A percentile compares a stretch with the other conserved stretches of the same genome.
Conservation (phyloP, 2,113 vertebrate genomes). For the Desmodus rotundus region DNA sequence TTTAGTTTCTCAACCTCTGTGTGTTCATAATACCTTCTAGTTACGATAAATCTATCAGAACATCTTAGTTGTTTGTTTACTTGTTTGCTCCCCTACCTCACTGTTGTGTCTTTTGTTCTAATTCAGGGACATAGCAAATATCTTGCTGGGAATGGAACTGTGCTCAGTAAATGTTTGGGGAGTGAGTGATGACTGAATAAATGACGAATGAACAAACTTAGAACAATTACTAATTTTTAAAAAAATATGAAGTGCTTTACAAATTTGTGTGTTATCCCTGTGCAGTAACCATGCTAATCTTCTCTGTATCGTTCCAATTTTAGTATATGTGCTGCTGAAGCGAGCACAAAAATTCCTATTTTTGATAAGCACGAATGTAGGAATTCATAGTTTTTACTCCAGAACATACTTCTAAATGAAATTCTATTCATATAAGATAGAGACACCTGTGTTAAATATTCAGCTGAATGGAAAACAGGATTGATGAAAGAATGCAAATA, state of each 20-base stretch:
- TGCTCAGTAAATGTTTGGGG: background rate
- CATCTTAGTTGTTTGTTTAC: background rate
- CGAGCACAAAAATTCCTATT: background rate
- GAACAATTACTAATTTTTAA: background rate
- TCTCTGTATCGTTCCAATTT: background rate
- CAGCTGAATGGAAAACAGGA: background rate
- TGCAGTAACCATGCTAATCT: background rate
- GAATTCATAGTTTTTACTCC: background rate
- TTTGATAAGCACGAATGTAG: background rate
- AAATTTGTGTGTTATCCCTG: background rate
- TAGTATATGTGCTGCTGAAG: background rate
- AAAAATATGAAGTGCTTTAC: background rate
- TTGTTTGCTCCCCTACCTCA: background rate
- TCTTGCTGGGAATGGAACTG: background rate
- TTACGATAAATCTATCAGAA: background rate
- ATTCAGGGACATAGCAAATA: background rate
- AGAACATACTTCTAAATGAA: background rate
- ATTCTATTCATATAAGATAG: background rate
- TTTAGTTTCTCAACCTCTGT: background rate
- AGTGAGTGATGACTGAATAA: background rate
- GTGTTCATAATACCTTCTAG: background rate
- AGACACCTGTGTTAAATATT: background rate
- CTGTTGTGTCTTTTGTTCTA: background rate
- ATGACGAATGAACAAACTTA: background rate
- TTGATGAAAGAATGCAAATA: background rate